Conservation (phyloP, 1,140 invertebrate species). For the Cherax quadricarinatus region DNA sequence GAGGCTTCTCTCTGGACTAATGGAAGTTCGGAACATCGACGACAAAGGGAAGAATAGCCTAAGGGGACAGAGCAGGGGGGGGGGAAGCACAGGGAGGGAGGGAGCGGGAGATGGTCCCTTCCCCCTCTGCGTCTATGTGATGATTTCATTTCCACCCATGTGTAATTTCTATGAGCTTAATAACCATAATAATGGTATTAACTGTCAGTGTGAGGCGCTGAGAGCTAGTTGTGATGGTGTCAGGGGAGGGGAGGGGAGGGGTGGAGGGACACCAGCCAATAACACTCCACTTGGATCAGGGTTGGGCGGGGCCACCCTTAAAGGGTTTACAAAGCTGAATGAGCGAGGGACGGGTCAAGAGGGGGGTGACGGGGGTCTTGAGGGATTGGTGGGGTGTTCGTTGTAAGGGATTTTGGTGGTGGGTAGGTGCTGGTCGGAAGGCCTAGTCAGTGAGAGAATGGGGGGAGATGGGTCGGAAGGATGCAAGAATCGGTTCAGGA, state of each 20-base stretch:
- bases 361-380: background rate
- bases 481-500: no score
- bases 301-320: conserved; percentile 41
- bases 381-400: conserved; percentile 3
- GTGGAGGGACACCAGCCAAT: background rate
- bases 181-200: conserved; percentile 67
- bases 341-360: conserved; percentile 7
- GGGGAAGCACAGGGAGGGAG: background rate
- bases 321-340: conserved; percentile 35
- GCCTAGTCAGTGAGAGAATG: background rate
- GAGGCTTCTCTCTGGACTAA: conserved; percentile 14
- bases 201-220: conserved; percentile 42
- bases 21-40: conserved; percentile 40
- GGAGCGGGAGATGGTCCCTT: background rate
- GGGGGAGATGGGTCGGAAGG: background rate
- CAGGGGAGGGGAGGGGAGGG: background rate
- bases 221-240: conserved; percentile 43
- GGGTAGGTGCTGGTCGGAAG: background rate
- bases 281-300: background rate
- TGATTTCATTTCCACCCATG: conserved; percentile 61
- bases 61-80: background rate
- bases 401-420: background rate
- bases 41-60: conserved; percentile 55
- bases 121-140: conserved; percentile 29
- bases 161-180: conserved; percentile 66